These are phyloP conservation scores for Drosophila sordidapex DNA, from an alignment of 2,888 invertebrate species.

Conservation along the genomic window DNA sequence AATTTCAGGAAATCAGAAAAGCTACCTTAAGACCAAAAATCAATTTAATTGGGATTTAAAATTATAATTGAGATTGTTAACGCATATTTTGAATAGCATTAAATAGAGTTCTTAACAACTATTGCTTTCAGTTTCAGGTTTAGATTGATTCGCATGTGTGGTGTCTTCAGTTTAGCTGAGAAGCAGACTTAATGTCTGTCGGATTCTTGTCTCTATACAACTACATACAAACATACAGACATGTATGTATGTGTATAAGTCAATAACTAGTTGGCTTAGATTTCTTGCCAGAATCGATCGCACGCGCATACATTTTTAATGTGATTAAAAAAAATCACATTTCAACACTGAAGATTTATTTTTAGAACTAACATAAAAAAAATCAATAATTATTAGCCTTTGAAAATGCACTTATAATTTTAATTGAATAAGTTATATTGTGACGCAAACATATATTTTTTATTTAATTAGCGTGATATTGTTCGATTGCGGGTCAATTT, in stretches of 20 bases:
- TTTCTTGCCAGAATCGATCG: conserved; percentile 13
- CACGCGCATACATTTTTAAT: conserved; percentile 41
- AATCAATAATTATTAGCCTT: not conserved
- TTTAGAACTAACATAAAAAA: conserved; percentile 23
- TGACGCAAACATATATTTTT: no score
- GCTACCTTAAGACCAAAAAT: not conserved
- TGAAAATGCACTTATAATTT: not conserved
- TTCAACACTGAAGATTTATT: conserved; percentile 10
- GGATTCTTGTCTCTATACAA: not conserved
- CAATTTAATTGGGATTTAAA: not conserved
- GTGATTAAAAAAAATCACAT: conserved; percentile 27
- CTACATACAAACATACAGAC: not conserved
- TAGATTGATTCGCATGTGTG: not conserved
- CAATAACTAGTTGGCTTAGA: conserved; percentile 27
- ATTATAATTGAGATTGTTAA: not conserved
- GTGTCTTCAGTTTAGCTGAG: conserved; percentile 9
- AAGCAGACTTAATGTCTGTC: conserved; percentile 27
- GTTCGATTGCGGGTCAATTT: not conserved
- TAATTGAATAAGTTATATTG: not conserved
- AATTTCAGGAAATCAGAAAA: conserved; percentile 2
- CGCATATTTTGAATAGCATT: conserved; percentile 2
- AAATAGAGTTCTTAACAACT: not conserved
- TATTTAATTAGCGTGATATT: not conserved
- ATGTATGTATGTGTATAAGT: not conserved
- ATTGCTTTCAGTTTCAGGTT: conserved; percentile 11